Base-by-base conservation (phyloP, 2,888 invertebrate genomes). In the Parnassius smintheus region DNA sequence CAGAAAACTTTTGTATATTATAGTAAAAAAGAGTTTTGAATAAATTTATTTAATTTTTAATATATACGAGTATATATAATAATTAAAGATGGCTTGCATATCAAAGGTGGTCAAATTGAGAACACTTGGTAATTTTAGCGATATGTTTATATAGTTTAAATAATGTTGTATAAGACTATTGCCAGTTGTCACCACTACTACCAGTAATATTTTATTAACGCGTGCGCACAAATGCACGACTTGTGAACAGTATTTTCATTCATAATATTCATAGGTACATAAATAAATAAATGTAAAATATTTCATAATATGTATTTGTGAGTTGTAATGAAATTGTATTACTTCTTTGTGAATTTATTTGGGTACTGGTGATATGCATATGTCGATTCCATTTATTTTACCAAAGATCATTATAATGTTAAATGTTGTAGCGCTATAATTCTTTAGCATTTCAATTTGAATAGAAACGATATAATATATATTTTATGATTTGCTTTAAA, bases 191-290 rank as follows among this genome's bases (percentile, higher is more conserved):
- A 60, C 52, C 64, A 56, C 60, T 60, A 60, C 52, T 60, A 56
- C 60, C 56, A 49, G 60, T 22, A 25, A 59, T 42, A 51, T 50
- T 18, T 48, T 53, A 25, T 51, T 13, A 46, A 12, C 44, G 13
- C n/a, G n/a, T 44, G 41, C 54, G 11, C 55, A 59, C 45, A 52
- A 45, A 53, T 56, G 42, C 45, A 44, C 35, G 42, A 55, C 50
- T 12, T 12, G n/a, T 46, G 12, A 57, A 64, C 60, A 60, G 60
- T 64, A 64, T 64, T 64, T 64, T 64, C 64, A 56, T 60, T 60
- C 49, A 53, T 18, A 62, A 11, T 63, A 52, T 59, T 52, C 8
- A n/a, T 53, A 57, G 49, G 49, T 58, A 53, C 54, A 53, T 48
- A 8, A 59, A 22, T 42, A 50, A 13, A 48, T 45, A 25, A 44